Evolutionary conservation across 2,888 invertebrate species (phyloP).

Genomic region (Hyposoter didymator): DNA sequence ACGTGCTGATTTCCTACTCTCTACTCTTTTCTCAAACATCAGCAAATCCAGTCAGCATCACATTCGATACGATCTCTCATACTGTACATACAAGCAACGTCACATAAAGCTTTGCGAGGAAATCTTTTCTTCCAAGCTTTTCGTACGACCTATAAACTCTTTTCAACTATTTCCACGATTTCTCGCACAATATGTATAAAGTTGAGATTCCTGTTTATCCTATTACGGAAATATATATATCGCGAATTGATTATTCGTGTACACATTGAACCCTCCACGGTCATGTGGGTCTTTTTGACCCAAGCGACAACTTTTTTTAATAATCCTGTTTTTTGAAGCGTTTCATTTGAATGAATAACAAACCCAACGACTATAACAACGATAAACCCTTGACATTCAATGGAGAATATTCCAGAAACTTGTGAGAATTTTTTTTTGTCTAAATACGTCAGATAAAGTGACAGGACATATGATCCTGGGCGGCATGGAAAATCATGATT

Average conservation of each 20-base stretch:
- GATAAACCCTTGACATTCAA: too few species aligned
- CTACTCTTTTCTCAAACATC: constrained; percentile 36
- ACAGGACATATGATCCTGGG: too few species aligned
- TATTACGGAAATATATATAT: background rate
- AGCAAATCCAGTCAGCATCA: constrained; percentile 46
- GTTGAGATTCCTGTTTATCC: constrained; percentile 23
- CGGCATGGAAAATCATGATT: too few species aligned
- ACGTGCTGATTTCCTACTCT: constrained; percentile 35
- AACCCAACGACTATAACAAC: too few species aligned
- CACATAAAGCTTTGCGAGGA: constrained; percentile 37
- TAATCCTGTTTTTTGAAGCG: too few species aligned
- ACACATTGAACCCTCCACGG: background rate
- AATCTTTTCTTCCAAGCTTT: constrained; percentile 32
- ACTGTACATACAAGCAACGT: background rate
- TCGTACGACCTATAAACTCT: constrained; percentile 35
- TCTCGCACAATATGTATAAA: constrained; percentile 5
- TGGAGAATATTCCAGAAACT: too few species aligned
- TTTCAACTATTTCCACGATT: constrained; percentile 38
- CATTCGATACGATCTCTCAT: constrained; percentile 60
- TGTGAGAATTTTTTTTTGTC: too few species aligned
- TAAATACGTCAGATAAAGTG: too few species aligned
- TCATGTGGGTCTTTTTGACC: too few species aligned
- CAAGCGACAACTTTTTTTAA: too few species aligned
- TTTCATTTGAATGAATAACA: too few species aligned
- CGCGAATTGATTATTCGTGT: background rate